phyloP scores from a whole-genome alignment of 1,140 invertebrate species.

The Triops cancriformis region DNA sequence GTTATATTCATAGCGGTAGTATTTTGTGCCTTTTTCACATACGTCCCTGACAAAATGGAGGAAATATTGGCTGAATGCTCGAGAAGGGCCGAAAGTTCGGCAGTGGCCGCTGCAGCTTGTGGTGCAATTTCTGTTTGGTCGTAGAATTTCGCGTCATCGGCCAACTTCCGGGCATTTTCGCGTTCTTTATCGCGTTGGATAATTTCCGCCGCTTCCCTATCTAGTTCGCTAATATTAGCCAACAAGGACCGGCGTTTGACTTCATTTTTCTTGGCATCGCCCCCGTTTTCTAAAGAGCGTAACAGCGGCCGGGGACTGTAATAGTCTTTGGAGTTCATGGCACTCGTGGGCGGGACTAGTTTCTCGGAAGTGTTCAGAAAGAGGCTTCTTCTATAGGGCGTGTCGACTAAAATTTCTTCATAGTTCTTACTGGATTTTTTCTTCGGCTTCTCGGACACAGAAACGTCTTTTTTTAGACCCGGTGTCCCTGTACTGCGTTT shows the following conservation, averaged over 20 bases:
- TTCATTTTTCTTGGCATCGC: slow-evolving; percentile 34
- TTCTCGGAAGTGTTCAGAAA: slow-evolving; percentile 9
- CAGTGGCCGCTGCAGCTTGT: slow-evolving; percentile 11
- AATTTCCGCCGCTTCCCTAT: slow-evolving; percentile 65
- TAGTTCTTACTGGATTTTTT: slow-evolving; percentile 10
- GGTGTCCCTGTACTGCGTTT: slow-evolving; percentile 42
- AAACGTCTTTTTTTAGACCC: slow-evolving; percentile 26
- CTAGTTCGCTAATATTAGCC: slow-evolving; percentile 69
- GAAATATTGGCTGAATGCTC: background rate
- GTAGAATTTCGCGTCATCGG: slow-evolving; percentile 37
- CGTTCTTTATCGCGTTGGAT: slow-evolving; percentile 50
- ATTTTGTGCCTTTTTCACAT: slow-evolving; percentile 19
- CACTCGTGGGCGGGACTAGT: background rate
- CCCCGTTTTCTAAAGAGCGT: background rate
- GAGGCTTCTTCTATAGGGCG: slow-evolving; percentile 30
- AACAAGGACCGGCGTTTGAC: slow-evolving; percentile 52
- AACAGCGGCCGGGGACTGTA: background rate
- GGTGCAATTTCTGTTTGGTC: slow-evolving; percentile 31
- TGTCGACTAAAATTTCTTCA: slow-evolving; percentile 34
- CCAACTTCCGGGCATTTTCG: slow-evolving; percentile 36
- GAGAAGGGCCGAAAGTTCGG: background rate
- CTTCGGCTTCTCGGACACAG: slow-evolving; percentile 21
- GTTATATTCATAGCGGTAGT: slow-evolving; percentile 25
- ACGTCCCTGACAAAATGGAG: background rate
- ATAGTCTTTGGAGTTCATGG: slow-evolving; percentile 5